A percentile compares a stretch with the other conserved stretches of the same genome.
Conservation (phyloP, 2,797 vertebrate species). For the Xerus rutilus region DNA sequence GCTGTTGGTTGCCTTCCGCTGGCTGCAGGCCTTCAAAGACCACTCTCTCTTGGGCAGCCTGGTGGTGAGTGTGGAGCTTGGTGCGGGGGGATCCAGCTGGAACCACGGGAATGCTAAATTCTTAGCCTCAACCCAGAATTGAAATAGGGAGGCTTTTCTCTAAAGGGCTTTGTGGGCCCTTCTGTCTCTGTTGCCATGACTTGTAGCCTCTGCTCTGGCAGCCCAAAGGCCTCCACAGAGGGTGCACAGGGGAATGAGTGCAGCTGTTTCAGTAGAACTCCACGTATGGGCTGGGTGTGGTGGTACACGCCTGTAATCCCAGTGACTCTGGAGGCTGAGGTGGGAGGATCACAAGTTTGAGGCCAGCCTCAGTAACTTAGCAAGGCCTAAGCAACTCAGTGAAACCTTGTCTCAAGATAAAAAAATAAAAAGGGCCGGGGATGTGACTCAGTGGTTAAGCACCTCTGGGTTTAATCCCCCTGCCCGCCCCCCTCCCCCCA, state of each 20-base stretch:
- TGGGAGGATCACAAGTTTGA: too few species aligned
- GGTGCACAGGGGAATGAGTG: accelerated
- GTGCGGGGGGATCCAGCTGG: neutral
- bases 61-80: neutral
- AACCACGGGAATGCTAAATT: neutral
- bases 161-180: neutral
- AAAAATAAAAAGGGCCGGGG: too few species aligned
- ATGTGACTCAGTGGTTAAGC: too few species aligned
- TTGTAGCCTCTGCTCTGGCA: neutral
- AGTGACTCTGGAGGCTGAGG: too few species aligned
- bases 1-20: neutral
- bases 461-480: too few species aligned
- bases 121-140: neutral
- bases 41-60: accelerated
- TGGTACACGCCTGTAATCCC: too few species aligned
- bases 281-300: too few species aligned
- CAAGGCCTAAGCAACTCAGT: too few species aligned
- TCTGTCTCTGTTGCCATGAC: accelerated
- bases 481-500: too few species aligned
- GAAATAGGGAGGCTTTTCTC: neutral
- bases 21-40: neutral
- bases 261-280: neutral
- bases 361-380: too few species aligned
- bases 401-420: too few species aligned
- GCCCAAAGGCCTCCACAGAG: neutral